Percentiles rank a stretch among this genome's conserved stretches.
phyloP scores from a whole-genome alignment of 2,113 vertebrate genomes.

The Psephotus haematonotus region DNA sequence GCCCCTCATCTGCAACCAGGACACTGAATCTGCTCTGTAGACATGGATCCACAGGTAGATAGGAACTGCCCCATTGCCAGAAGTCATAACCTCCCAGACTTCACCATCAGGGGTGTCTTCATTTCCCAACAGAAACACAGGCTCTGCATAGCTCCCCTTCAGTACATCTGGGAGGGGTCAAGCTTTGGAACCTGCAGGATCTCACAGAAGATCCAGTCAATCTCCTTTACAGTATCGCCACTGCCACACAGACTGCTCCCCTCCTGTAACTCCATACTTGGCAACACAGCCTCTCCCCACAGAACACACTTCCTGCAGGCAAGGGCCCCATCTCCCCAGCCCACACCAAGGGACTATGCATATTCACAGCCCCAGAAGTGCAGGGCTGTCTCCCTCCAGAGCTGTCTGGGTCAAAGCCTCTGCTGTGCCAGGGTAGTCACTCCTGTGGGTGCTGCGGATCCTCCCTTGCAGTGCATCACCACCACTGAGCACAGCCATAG shows the following conservation, averaged over 20 bases:
- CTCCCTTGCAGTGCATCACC: background rate
- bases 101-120: background rate
- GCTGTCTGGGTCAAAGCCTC: background rate
- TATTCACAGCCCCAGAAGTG: background rate
- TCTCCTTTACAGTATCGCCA: background rate
- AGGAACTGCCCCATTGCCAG: background rate
- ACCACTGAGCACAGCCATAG: background rate
- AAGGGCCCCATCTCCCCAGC: background rate
- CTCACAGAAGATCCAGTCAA: background rate
- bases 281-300: background rate
- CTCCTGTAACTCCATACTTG: background rate
- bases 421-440: background rate
- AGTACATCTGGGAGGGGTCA: background rate
- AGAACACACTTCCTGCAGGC: background rate
- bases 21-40: background rate
- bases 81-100: background rate
- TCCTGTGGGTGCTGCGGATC: accelerated
- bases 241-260: background rate
- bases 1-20: background rate
- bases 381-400: background rate
- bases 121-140: background rate
- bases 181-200: background rate
- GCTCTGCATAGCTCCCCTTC: background rate
- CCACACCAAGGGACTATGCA: background rate
- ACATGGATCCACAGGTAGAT: background rate